Base-by-base conservation (phyloP, 2,888 invertebrate genomes). In the Monopis laevigella region DNA sequence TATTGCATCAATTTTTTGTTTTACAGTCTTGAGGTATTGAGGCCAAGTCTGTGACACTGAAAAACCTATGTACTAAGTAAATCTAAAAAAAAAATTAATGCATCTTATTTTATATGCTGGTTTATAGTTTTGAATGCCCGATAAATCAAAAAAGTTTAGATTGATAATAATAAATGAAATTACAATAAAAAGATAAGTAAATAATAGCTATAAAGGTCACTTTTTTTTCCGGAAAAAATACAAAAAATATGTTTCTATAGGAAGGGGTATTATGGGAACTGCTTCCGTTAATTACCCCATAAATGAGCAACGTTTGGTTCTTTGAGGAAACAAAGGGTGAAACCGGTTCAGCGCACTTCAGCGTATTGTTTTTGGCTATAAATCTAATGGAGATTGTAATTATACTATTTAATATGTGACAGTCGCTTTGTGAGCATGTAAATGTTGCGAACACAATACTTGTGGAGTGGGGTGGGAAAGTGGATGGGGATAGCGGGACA, bases 391-490 rank as follows among this genome's bases (percentile, higher is more conserved):
- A 62, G 62, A 63, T 65, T 55, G 59, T 77, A 75, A 78, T 78
- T 77, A 77, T 65, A 62, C 58, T 60, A 66, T 75, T 75, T 74
- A 70, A 69, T 69, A 62, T 68, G 65, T 69, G 77, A 78, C 77
- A 78, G 69, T 68, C 58, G 70, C 65, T 70, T 73, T 77, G 70
- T 74, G 18, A 59, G 62, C 63, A 74, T 75, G 74, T 66, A 75
- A 78, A 78, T 78, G 67, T 62, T 55, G 39, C 30, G 39, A 54
- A 52, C 51, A 51, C 55, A 53, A 55, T 53, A 39, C 40, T 43
- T 55, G 52, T 65, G 62, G 54, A 68, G 72, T 64, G 70, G 68
- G 74, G 71, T 77, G 75, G 71, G 77, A 74, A 74, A 59, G 51
- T 54, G n/a, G n/a, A n/a, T n/a, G 49, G 41, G 36, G 51, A 47